A percentile compares a stretch with the other conserved stretches of the same genome.
phyloP scores from a whole-genome alignment of 2,797 vertebrate genomes.

The Xenentodon cancila region DNA sequence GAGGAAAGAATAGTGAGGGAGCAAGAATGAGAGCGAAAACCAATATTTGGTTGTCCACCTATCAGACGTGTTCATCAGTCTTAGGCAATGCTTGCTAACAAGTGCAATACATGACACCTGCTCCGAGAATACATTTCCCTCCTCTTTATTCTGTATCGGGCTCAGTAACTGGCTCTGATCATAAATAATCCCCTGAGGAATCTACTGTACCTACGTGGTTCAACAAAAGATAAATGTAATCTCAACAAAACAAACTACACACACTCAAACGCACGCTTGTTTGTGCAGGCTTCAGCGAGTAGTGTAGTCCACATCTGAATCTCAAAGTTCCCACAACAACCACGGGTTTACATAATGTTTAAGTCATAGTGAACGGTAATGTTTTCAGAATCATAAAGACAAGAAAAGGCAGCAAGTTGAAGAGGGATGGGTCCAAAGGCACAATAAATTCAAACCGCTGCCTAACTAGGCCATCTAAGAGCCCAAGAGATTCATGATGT shows the following conservation, averaged over 20 bases:
- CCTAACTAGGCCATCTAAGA: slow-evolving; percentile 62
- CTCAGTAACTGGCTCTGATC: slow-evolving; percentile 59
- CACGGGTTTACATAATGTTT: slow-evolving; percentile 57
- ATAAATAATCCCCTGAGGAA: slow-evolving; percentile 54
- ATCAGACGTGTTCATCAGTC: slow-evolving; percentile 61
- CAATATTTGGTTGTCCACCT: slow-evolving; percentile 77
- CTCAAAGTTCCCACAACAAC: slow-evolving; percentile 55
- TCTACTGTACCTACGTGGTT: slow-evolving; percentile 66
- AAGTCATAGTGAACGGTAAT: slow-evolving; percentile 51
- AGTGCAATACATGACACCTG: neutral
- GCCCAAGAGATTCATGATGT: slow-evolving; percentile 60
- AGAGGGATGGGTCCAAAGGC: slow-evolving; percentile 48
- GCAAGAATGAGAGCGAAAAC: slow-evolving; percentile 56
- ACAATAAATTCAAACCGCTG: slow-evolving; percentile 55
- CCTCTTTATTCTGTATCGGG: slow-evolving; percentile 16
- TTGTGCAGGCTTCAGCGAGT: slow-evolving; percentile 78
- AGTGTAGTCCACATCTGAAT: slow-evolving; percentile 52
- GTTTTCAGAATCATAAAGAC: slow-evolving; percentile 30
- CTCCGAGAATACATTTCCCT: neutral
- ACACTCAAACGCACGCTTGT: slow-evolving; percentile 79
- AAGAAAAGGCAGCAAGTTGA: slow-evolving; percentile 26
- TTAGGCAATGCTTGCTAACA: slow-evolving; percentile 32
- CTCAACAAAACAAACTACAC: slow-evolving; percentile 81
- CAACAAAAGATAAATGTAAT: slow-evolving; percentile 78
- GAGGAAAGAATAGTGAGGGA: slow-evolving; percentile 65